phyloP scores from a whole-genome alignment of 2,888 invertebrate genomes.

The Cartodere bifasciata region DNA sequence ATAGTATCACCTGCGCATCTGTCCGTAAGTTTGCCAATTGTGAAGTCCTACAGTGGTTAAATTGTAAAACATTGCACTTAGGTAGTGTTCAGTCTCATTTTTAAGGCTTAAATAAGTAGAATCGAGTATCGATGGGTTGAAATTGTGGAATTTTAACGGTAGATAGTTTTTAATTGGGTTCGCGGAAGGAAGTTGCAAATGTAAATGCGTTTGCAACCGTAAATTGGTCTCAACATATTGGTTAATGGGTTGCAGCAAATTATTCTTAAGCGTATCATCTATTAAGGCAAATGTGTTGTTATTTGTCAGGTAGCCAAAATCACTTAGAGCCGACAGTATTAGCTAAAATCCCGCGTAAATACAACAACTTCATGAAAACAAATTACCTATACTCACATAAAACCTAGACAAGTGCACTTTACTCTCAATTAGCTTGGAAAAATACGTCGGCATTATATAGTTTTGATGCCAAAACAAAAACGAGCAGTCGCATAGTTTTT shows the following conservation, averaged over 20 bases:
- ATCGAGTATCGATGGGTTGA: slow-evolving; percentile 27
- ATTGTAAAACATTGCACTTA: slow-evolving; percentile 93
- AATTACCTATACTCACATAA: slow-evolving; percentile 33
- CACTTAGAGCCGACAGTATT: slow-evolving; percentile 28
- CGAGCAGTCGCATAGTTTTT: slow-evolving; percentile 55
- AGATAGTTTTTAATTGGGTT: slow-evolving; percentile 30
- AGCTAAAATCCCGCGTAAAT: slow-evolving; percentile 20
- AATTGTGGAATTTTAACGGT: slow-evolving; percentile 26
- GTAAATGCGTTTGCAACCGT: slow-evolving; percentile 82
- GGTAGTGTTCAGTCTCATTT: slow-evolving; percentile 66
- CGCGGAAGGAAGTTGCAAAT: slow-evolving; percentile 62
- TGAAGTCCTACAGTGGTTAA: slow-evolving; percentile 92
- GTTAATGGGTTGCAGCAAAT: slow-evolving; percentile 59
- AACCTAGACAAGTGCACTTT: slow-evolving; percentile 53
- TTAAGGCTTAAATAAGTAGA: slow-evolving; percentile 30
- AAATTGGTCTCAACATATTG: slow-evolving; percentile 86
- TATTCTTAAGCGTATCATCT: slow-evolving; percentile 39
- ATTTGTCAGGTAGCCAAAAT: slow-evolving; percentile 22
- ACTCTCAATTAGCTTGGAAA: slow-evolving; percentile 56
- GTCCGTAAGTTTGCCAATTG: slow-evolving; percentile 95
- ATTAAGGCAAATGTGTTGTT: slow-evolving; percentile 32
- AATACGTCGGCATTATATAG: slow-evolving; percentile 56
- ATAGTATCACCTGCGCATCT: slow-evolving; percentile 82
- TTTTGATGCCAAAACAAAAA: slow-evolving; percentile 74
- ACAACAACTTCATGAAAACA: slow-evolving; percentile 1